Evolutionary conservation across 2,797 vertebrate species (phyloP).

Genomic region (Vultur gryphus): DNA sequence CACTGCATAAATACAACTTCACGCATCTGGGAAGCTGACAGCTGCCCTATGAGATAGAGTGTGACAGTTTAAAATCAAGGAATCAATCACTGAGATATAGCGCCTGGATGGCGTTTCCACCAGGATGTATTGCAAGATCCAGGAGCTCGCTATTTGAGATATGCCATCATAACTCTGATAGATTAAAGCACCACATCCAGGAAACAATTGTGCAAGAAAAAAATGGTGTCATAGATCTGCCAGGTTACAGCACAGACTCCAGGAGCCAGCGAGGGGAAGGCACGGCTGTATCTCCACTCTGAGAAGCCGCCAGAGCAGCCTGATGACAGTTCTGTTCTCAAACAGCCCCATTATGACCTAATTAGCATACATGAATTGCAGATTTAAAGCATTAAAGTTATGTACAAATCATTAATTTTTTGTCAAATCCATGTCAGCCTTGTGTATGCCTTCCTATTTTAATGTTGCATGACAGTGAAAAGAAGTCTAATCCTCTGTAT

Average conservation of each 20-base stretch:
- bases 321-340: slow-evolving; percentile 81
- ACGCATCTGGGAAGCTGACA: slow-evolving; percentile 74
- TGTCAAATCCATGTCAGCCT: slow-evolving; percentile 80
- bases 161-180: slow-evolving; percentile 76
- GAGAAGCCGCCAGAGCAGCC: slow-evolving; percentile 71
- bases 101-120: slow-evolving; percentile 28
- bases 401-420: slow-evolving; percentile 86
- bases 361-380: slow-evolving; percentile 86
- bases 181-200: slow-evolving; percentile 75
- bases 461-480: slow-evolving; percentile 81
- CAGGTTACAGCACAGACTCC: slow-evolving; percentile 63
- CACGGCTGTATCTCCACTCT: slow-evolving; percentile 66
- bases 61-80: slow-evolving; percentile 74
- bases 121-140: slow-evolving; percentile 68
- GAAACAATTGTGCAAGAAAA: slow-evolving; percentile 71
- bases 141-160: slow-evolving; percentile 76
- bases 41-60: slow-evolving; percentile 73
- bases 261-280: slow-evolving; percentile 61
- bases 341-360: slow-evolving; percentile 79
- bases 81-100: slow-evolving; percentile 77
- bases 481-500: slow-evolving; percentile 75
- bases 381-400: slow-evolving; percentile 82
- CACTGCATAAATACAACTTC: slow-evolving; percentile 75
- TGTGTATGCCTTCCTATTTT: slow-evolving; percentile 78
- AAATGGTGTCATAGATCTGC: slow-evolving; percentile 71